Base-by-base conservation (phyloP, 1,140 invertebrate genomes). In the Lasioglossum albipes region DNA sequence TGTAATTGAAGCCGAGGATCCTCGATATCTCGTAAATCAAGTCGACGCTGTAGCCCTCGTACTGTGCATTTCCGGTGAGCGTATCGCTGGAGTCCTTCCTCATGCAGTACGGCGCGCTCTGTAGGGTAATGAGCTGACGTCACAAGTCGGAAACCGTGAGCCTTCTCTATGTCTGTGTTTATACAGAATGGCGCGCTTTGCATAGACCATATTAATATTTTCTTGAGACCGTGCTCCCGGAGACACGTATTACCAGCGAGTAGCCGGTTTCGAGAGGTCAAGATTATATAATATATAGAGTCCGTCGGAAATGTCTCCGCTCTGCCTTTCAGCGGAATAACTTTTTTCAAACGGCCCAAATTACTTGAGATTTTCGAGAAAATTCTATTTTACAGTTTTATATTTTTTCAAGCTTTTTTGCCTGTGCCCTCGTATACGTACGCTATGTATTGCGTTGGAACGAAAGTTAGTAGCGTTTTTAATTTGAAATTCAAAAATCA, bases 51-150 rank as follows among this genome's bases (percentile, higher is more conserved):
- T 97, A 98, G 20, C 97, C 97, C 92, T 98, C 97, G 91, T 96
- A 98, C 88, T 97, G 97, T 84, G 96, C 96, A 92, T 98, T 98
- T 52, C 97, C 97, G 18, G 95, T 95, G 5, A 98, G 93, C 73
- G 96, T 96, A 81, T 96, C 95, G 79, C 96, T 96, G 0, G 97
- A 97, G 88, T 96, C 96, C 92, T 97, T 98, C 74, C 96, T 93
- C 97, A 98, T 99, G 89, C 97, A 97, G 91, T 98, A 99, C 0
- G 98, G 98, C 75, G 97, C 95, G 92, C 97, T 98, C 97, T 98
- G 92, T 49, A 66, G 65, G 49, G 42, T 81, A 80, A 85, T 54
- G 69, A 79, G 45, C 49, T 52, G 41, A 65, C 73, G 77, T 88
- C 70, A 86, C 61, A 54, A 81, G 59, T 45, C 45, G 62, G 61